phyloP scores from a whole-genome alignment of 2,113 vertebrate species.

The Chloebia gouldiae region DNA sequence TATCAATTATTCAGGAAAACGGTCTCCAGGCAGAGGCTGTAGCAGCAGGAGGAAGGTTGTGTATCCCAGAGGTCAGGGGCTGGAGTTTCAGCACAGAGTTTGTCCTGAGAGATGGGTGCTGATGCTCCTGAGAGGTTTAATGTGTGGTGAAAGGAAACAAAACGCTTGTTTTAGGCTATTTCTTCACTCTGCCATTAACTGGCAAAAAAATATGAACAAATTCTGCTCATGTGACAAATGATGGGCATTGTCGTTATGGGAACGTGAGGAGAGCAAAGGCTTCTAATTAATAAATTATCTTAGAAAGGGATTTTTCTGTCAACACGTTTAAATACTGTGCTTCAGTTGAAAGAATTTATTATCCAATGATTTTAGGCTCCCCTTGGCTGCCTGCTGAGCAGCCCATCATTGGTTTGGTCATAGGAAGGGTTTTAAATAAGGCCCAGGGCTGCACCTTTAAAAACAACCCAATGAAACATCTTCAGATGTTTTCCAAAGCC shows the following conservation, averaged over 20 bases:
- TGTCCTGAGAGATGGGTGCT: not conserved
- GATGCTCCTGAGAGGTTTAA: not conserved
- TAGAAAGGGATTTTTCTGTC: not conserved
- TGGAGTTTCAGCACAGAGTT: not conserved
- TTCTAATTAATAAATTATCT: not conserved
- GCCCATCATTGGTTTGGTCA: not conserved
- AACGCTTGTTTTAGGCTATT: not conserved
- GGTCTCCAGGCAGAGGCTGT: not conserved
- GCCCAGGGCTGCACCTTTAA: not conserved
- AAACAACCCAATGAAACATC: not conserved
- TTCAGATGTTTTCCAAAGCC: not conserved
- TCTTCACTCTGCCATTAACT: not conserved
- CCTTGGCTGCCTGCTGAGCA: not conserved
- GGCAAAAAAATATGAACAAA: rapidly evolving
- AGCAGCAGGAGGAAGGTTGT: not conserved
- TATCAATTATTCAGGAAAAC: not conserved
- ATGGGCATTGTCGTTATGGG: not conserved
- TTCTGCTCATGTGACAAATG: not conserved
- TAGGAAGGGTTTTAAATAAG: not conserved
- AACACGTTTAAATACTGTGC: not conserved
- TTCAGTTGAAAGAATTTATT: not conserved
- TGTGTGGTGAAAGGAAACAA: not conserved
- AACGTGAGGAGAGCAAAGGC: not conserved
- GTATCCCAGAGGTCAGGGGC: not conserved
- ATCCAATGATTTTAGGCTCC: not conserved